Conservation (phyloP, 2,888 invertebrate genomes). For the Malthinus seriepunctatus region DNA sequence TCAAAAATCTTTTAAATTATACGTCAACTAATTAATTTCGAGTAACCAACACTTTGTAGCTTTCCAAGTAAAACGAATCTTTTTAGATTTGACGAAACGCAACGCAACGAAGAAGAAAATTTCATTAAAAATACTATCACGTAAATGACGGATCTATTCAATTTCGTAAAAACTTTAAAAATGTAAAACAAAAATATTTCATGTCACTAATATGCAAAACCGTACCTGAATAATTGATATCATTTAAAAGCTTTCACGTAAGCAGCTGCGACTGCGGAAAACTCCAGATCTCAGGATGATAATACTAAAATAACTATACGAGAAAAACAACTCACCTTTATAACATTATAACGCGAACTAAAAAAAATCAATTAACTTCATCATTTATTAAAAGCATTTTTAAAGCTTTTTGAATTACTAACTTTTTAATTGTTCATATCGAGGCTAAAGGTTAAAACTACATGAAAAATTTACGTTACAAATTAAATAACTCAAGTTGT, state of each 20-base stretch:
- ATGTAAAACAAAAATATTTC: slow-evolving; percentile 31
- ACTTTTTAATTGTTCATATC: too few species aligned
- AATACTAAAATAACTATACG: slow-evolving; percentile 10
- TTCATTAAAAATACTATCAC: slow-evolving; percentile 7
- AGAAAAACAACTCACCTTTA: slow-evolving; percentile 1
- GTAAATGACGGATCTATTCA: slow-evolving; percentile 30
- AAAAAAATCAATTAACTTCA: background rate
- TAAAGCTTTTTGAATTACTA: too few species aligned
- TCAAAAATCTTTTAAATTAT: too few species aligned
- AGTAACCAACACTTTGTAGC: too few species aligned
- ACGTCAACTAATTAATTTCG: too few species aligned
- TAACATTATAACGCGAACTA: background rate
- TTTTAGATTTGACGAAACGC: background rate
- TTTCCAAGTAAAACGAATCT: background rate
- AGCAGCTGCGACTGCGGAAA: slow-evolving; percentile 28
- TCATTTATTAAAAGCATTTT: too few species aligned
- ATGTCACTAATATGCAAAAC: slow-evolving; percentile 34
- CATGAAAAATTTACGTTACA: too few species aligned
- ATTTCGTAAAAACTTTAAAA: slow-evolving; percentile 31
- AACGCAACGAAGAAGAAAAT: too few species aligned
- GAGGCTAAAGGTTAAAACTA: too few species aligned
- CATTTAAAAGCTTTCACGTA: slow-evolving; percentile 38
- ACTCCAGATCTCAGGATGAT: slow-evolving; percentile 12
- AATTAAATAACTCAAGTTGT: too few species aligned
- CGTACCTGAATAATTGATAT: slow-evolving; percentile 39